Conservation (phyloP, 2,113 vertebrate genomes). For the Vanacampus margaritifer region DNA sequence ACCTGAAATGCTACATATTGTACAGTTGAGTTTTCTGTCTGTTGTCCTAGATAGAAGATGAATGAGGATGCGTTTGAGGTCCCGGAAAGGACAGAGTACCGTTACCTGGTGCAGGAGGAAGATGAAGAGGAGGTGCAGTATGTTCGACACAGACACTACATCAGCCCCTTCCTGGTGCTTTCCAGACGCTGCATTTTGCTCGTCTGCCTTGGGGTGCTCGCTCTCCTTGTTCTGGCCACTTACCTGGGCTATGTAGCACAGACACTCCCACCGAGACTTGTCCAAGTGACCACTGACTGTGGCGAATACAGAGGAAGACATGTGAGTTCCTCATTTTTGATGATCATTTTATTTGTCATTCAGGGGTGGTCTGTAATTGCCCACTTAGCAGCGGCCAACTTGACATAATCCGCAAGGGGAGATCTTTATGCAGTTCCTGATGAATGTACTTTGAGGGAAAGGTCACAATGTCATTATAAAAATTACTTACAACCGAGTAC, state of each 20-base stretch:
- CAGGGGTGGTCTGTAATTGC: too few species aligned
- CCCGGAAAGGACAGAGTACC: conserved; percentile 68
- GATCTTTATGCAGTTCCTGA: too few species aligned
- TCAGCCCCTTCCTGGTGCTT: conserved; percentile 66
- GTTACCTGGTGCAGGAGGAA: conserved; percentile 75
- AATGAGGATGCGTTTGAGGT: conserved; percentile 69
- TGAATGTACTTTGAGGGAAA: too few species aligned
- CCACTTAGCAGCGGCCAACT: too few species aligned
- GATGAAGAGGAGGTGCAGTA: conserved; percentile 65
- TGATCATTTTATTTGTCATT: not conserved
- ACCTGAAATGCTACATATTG: too few species aligned
- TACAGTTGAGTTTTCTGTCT: not conserved
- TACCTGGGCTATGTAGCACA: conserved; percentile 72
- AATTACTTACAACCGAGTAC: too few species aligned
- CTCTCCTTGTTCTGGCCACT: conserved; percentile 60
- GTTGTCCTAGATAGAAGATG: conserved; percentile 59
- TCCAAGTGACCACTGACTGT: conserved; percentile 61
- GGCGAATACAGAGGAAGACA: conserved; percentile 51
- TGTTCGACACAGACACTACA: conserved; percentile 56
- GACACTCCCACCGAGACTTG: conserved; percentile 49
- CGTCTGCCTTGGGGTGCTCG: conserved; percentile 49
- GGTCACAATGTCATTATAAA: too few species aligned
- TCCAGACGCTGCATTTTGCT: conserved; percentile 65
- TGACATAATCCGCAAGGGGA: too few species aligned
- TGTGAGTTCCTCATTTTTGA: conserved; percentile 37